phyloP scores from a whole-genome alignment of 2,888 invertebrate species.

The Amphipyra tragopoginis region DNA sequence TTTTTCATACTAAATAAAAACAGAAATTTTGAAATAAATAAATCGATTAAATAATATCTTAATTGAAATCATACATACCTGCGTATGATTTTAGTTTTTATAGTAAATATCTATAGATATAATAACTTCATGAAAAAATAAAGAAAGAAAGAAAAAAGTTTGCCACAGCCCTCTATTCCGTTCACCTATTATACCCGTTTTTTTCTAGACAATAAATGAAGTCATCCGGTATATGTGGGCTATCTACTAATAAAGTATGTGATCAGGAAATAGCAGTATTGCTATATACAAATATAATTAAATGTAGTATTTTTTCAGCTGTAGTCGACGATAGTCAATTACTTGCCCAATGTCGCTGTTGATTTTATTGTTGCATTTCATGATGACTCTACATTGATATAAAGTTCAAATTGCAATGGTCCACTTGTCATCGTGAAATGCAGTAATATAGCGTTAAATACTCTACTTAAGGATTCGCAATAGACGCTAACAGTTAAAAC shows the following conservation, averaged over 20 bases:
- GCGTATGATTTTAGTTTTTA: too few relatives aligned
- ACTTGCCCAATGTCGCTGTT: slow-evolving; percentile 47
- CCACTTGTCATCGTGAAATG: slow-evolving; percentile 12
- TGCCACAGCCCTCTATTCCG: too few relatives aligned
- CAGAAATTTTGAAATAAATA: too few relatives aligned
- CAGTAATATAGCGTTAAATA: slow-evolving; percentile 41
- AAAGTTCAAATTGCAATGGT: slow-evolving; percentile 13
- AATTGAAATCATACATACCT: too few relatives aligned
- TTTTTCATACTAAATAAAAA: too few relatives aligned
- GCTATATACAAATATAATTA: slow-evolving; percentile 20
- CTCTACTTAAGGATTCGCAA: slow-evolving; percentile 38
- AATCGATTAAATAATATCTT: too few relatives aligned
- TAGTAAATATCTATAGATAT: too few relatives aligned
- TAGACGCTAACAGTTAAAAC: slow-evolving; percentile 27
- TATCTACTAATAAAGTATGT: not conserved
- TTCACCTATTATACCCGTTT: too few relatives aligned
- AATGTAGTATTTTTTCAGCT: slow-evolving; percentile 37
- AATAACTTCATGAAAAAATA: too few relatives aligned
- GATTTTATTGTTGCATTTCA: slow-evolving; percentile 28
- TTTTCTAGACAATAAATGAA: too few relatives aligned
- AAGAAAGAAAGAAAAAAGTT: too few relatives aligned
- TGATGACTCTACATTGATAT: not conserved
- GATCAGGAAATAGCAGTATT: slow-evolving; percentile 1
- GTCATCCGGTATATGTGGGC: too few relatives aligned
- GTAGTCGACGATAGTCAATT: slow-evolving; percentile 54